Evolutionary conservation across 2,113 vertebrate species (phyloP).

Genomic region (Cephalophus harveyi): DNA sequence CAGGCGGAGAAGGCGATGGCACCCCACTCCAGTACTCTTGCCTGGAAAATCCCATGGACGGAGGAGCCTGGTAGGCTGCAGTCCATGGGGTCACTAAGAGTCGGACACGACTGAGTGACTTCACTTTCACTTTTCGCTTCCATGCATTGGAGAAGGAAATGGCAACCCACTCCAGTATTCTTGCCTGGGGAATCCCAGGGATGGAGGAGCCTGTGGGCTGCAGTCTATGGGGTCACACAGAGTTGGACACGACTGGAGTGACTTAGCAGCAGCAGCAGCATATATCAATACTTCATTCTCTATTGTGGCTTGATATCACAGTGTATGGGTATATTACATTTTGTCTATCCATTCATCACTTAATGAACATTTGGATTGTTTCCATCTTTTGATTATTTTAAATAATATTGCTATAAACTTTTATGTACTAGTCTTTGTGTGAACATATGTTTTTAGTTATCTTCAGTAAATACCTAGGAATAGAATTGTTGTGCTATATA

Average conservation of each 20-base stretch:
- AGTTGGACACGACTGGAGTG: no score
- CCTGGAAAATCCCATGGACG: no score
- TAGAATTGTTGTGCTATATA: neutral
- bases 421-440: neutral
- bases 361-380: neutral
- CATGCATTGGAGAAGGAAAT: no score
- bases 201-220: fast-evolving
- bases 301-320: neutral
- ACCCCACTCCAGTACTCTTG: no score
- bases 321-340: neutral
- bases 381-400: neutral
- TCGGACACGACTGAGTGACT: no score
- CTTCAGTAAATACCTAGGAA: neutral
- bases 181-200: no score
- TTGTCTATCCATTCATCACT: neutral
- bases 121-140: no score
- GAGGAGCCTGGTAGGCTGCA: no score
- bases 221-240: no score
- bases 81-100: fast-evolving
- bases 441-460: neutral
- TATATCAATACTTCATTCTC: neutral
- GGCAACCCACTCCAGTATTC: no score
- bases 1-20: no score
- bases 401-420: neutral
- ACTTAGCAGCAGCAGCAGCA: neutral